phyloP scores from a whole-genome alignment of 2,113 vertebrate genomes.

The Eclectus roratus region DNA sequence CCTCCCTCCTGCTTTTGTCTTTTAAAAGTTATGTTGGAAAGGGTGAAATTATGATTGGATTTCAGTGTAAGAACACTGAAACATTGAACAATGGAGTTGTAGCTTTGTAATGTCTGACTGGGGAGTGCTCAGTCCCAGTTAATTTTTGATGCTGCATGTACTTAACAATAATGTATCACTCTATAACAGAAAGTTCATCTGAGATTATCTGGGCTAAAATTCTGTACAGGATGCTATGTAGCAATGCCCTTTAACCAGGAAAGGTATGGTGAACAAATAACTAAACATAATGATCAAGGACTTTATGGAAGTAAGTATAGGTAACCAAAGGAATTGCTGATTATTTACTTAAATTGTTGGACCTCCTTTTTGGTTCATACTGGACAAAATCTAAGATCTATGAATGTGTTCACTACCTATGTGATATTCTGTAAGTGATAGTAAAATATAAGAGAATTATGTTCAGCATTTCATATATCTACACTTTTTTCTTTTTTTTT shows the following conservation, averaged over 20 bases:
- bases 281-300: background rate
- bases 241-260: background rate
- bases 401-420: background rate
- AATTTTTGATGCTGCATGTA: background rate
- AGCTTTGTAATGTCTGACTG: background rate
- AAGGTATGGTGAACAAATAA: background rate
- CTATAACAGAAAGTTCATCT: background rate
- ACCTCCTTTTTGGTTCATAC: background rate
- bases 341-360: background rate
- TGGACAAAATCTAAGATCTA: background rate
- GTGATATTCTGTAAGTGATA: background rate
- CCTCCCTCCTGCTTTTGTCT: background rate
- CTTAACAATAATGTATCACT: background rate
- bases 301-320: background rate
- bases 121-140: background rate
- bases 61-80: background rate
- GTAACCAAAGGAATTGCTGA: background rate
- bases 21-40: background rate
- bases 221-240: background rate
- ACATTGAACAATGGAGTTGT: background rate
- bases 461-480: background rate
- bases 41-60: background rate
- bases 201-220: background rate
- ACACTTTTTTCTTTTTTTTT: background rate
- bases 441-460: background rate